phyloP scores from a whole-genome alignment of 2,113 vertebrate genomes.

The Etheostoma cragini region DNA sequence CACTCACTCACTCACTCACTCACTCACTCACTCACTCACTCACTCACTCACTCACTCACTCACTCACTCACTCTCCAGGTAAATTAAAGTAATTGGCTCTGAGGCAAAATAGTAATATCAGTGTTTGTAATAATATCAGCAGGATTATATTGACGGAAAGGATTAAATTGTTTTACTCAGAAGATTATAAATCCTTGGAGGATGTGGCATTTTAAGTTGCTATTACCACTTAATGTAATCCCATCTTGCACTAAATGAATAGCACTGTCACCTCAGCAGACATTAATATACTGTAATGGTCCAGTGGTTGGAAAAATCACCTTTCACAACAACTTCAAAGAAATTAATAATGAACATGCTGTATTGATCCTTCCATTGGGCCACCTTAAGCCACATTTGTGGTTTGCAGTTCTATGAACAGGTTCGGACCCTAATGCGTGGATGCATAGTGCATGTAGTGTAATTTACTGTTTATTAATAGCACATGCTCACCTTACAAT shows the following conservation, averaged over 20 bases:
- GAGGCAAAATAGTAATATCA: conserved; percentile 68
- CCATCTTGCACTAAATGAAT: conserved; percentile 39
- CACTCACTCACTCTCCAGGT: conserved; percentile 60
- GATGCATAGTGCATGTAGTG: neutral
- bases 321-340: conserved; percentile 28
- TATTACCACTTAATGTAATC: conserved; percentile 61
- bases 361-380: conserved; percentile 37
- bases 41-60: no score
- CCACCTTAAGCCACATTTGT: conserved; percentile 8
- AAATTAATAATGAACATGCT: conserved; percentile 47
- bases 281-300: conserved; percentile 46
- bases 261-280: conserved; percentile 29
- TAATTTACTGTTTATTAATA: conserved; percentile 5
- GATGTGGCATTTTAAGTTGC: conserved; percentile 47
- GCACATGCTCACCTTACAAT: neutral
- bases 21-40: no score
- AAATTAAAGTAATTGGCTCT: conserved; percentile 71
- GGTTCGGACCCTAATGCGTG: neutral
- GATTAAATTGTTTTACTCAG: conserved; percentile 70
- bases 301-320: conserved; percentile 27
- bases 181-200: conserved; percentile 65
- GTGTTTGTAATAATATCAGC: conserved; percentile 72
- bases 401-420: conserved; percentile 22
- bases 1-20: no score
- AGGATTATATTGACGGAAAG: conserved; percentile 74